Evolutionary conservation across 2,888 invertebrate genomes (phyloP), one percentile per base, ranked within the genome.

Genomic region (Pterostichus madidus): DNA sequence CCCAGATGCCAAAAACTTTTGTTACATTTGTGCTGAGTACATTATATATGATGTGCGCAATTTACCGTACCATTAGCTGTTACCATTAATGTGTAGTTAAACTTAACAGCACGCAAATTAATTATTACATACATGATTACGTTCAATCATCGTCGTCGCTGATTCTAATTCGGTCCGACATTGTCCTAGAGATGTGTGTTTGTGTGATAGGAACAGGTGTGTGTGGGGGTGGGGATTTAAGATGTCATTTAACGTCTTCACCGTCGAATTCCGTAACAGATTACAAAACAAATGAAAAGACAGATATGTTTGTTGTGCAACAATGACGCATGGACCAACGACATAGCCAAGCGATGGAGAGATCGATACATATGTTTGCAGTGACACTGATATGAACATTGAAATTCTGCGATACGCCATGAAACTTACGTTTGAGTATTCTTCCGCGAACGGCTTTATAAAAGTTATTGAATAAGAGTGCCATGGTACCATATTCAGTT

Each of bases 401-500:
- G 39, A 24, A 71, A 71, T 71, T 64, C 64, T 39, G 68, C 39
- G 68, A 71, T 17, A 17, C 24, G 39, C 39, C 68, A 71, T 77
- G 49, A 64, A 83, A 83, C 83, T 83, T 83, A 83, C 83, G 83
- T 83, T 77, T 83, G 68, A 83, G 77, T 76, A 83, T 39, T 76
- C 83, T 76, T 52, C 83, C 83, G 76, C 83, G 76, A 59, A 83
- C 64, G 53, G 76, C 77, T 77, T 83, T 83, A 68, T 83, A 83
- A 83, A 83, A 83, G 53, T 83, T 83, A 77, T 83, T 83, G 77
- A 83, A 83, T 59, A 77, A 83, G 39, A 83, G 77, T 77, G 83
- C 83, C 83, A 83, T 83, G 76, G 64, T 83, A 83, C 46, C 83
- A 83, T 83, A 83, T 76, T 83, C 77, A 81, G 81, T 59, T 73